Conservation (phyloP, 2,797 vertebrate species). For the Simalia tracyae region DNA sequence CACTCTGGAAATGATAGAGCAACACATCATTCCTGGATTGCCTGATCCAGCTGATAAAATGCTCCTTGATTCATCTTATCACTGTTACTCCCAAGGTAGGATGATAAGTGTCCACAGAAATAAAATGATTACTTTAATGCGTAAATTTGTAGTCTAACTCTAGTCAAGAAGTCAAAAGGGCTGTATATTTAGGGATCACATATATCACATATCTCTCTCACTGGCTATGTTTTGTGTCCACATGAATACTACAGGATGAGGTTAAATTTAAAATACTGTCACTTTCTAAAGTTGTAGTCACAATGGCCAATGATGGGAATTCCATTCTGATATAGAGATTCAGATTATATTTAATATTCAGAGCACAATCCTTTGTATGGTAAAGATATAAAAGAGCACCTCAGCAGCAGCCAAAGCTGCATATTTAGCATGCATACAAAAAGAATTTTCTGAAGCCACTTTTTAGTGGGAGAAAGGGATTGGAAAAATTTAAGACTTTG, state of each 20-base stretch:
- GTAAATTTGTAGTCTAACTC: not conserved
- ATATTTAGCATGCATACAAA: too few species aligned
- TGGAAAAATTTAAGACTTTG: too few species aligned
- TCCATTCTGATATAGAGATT: too few species aligned
- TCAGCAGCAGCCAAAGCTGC: too few species aligned
- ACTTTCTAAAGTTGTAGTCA: not conserved
- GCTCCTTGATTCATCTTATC: conserved; percentile 47
- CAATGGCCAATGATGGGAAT: too few species aligned
- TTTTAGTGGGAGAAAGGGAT: too few species aligned
- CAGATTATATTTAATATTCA: too few species aligned
- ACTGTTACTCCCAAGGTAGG: conserved; percentile 66
- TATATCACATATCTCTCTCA: not conserved
- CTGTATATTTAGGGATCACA: not conserved
- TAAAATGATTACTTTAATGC: not conserved
- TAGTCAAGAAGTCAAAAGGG: not conserved
- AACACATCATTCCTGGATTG: conserved; percentile 46
- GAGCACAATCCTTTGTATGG: too few species aligned
- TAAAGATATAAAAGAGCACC: too few species aligned
- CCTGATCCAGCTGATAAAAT: conserved; percentile 52
- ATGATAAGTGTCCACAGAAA: conserved; percentile 34
- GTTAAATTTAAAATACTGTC: not conserved
- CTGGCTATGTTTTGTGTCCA: not conserved
- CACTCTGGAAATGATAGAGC: conserved; percentile 57
- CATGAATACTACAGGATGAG: not conserved
- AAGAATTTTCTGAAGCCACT: too few species aligned